Evolutionary conservation across 2,888 invertebrate genomes (phyloP), one percentile per base, ranked within the genome.

Genomic region (Noctuana brunneofusca): DNA sequence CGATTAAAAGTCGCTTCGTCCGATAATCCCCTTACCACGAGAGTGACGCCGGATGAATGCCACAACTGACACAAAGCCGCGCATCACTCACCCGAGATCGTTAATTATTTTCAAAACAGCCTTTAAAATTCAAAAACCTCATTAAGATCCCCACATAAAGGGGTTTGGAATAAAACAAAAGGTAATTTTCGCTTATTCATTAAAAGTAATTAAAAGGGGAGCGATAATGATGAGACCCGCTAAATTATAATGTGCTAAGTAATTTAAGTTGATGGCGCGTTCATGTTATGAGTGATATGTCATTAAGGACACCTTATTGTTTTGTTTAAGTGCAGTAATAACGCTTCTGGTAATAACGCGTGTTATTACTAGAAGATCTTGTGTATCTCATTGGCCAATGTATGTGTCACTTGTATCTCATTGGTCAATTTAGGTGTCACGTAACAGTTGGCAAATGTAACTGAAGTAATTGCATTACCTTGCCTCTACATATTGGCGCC

Each of bases 171-270:
- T 86, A 82, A 83, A 79, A 87, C 86, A 87, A 86, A 86, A 87
- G 87, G 84, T 86, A 87, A 90, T 89, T 89, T 89, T 89, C 86
- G 89, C 89, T 87, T 89, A 89, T 87, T 89, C 89, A 90, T 87
- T 89, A 86, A 80, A 83, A 74, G 86, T 87, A 84, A 89, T 89
- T 89, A 89, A 87, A 86, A 83, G 81, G 77, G 76, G 76, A 64
- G 76, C 69, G 75, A 79, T 86, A 84, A 87, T 86, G 84, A 83
- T 76, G 81, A 73, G 64, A 73, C 77, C 74, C 69, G 71, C 71
- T 71, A 79, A 82, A 86, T 86, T 80, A 84, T 83, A 83, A 76
- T 75, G 74, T 73, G 78, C 75, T 73, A 75, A 78, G 76, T 81
- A 80, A 76, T 71, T 68, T 71, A 72, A 78, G 74, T 76, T 76